Evolutionary conservation across 1,140 invertebrate species (phyloP).

Genomic region (Danaus plexippus): DNA sequence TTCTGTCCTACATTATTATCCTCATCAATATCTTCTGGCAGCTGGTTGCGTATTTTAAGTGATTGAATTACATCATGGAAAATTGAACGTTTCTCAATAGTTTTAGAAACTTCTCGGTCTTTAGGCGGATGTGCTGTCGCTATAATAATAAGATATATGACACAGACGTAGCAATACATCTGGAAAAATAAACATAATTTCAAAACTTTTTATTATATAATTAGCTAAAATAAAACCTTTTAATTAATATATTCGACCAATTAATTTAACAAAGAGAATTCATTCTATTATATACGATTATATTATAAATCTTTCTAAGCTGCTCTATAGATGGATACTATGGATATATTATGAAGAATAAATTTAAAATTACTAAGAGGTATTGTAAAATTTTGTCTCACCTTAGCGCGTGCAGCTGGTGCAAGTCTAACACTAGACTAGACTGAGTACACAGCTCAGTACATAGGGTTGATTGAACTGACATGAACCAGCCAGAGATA

Average conservation of each 20-base stretch:
- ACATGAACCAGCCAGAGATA: constrained; percentile 37
- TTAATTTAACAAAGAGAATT: constrained; percentile 1
- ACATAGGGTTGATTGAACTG: constrained; percentile 50
- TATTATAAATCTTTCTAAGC: not conserved
- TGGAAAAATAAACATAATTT: constrained; percentile 25
- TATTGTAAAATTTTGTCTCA: constrained; percentile 5
- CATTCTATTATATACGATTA: constrained; percentile 4
- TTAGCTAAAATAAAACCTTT: constrained; percentile 2
- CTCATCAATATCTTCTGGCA: constrained; percentile 46
- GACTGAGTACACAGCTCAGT: constrained; percentile 21
- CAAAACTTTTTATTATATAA: not conserved
- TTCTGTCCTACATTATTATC: constrained; percentile 50
- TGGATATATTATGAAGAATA: no score
- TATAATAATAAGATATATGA: constrained; percentile 54
- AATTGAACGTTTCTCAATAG: constrained; percentile 40
- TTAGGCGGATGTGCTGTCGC: constrained; percentile 38
- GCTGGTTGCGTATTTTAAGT: constrained; percentile 40
- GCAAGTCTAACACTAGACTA: constrained; percentile 24
- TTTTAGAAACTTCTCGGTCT: constrained; percentile 24
- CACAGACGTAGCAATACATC: constrained; percentile 63
- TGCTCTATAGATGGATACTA: no score
- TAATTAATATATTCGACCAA: not conserved
- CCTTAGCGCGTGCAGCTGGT: constrained; percentile 14
- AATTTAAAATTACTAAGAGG: no score
- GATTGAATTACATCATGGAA: constrained; percentile 61